A percentile compares a stretch with the other conserved stretches of the same genome.
phyloP scores from a whole-genome alignment of 2,888 invertebrate genomes.

The Hypena proboscidalis region DNA sequence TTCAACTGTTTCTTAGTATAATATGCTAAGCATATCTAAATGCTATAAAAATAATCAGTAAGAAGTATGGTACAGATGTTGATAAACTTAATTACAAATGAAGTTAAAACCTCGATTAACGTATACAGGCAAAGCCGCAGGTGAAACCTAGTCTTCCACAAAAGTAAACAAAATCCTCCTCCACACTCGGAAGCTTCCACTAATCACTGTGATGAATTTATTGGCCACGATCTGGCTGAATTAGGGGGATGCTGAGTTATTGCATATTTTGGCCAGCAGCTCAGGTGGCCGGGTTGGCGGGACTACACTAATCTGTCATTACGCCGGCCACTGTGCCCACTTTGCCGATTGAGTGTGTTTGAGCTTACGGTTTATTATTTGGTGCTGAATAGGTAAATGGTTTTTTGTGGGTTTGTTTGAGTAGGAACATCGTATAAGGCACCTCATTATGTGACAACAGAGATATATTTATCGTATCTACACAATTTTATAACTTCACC shows the following conservation, averaged over 20 bases:
- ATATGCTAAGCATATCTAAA: no score
- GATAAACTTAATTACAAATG: no score
- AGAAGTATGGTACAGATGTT: no score
- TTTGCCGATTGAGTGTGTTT: constrained; percentile 63
- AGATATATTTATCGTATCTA: no score
- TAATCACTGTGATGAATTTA: constrained; percentile 82
- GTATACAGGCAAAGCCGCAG: no score
- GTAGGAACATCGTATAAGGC: background rate
- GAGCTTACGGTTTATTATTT: constrained; percentile 24
- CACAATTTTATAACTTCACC: no score
- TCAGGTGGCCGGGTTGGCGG: constrained; percentile 74
- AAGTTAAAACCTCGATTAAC: no score
- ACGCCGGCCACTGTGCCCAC: constrained; percentile 55
- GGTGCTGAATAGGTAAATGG: no score
- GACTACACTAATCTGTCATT: constrained; percentile 75
- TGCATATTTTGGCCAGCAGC: constrained; percentile 66
- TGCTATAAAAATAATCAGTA: no score
- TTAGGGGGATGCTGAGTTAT: constrained; percentile 71
- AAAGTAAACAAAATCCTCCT: constrained; percentile 18
- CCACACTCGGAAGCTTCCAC: constrained; percentile 41
- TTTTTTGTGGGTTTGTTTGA: background rate
- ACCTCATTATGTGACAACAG: no score
- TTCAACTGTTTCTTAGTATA: no score
- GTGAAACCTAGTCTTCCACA: no score
- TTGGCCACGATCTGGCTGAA: constrained; percentile 72